Base-by-base conservation (phyloP, 2,797 vertebrate genomes). In the Centropyge bicolor region DNA sequence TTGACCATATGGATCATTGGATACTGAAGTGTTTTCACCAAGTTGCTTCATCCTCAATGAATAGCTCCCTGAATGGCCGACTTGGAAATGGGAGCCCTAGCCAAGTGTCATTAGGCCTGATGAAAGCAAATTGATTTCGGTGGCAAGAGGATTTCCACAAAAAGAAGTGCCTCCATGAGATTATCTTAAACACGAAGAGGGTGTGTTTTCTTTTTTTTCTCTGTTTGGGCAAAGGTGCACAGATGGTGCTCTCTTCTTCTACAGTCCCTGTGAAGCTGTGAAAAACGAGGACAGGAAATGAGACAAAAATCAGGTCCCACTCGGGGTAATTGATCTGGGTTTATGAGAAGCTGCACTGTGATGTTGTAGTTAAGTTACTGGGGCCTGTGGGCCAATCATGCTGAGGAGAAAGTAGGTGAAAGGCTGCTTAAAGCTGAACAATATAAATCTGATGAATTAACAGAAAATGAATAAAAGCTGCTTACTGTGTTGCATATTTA, bases 111-210 rank as follows among this genome's bases (percentile, higher is more conserved):
- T 94, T 92, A 91, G 70, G 38, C 77, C 71, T 88, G 89, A 91
- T 90, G 88, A 91, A 91, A 93, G 88, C 80, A 89, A 91, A 93
- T 90, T 91, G 89, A 93, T 94, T 94, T 91, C 51, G 68, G 73
- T 81, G 77, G 85, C 72, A 73, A 76, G 85, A 86, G 82, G 81
- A 77, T 88, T 90, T 83, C 62, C 71, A 79, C 55, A 62, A 81
- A 69, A 80, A 89, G 78, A 84, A 88, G 71, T 64, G 73, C 19
- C 74, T 88, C 73, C 6, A 11, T 70, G 65, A 87, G 81, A 88
- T 87, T 75, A 86, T 79, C 61, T 84, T 80, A 66, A 83, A 89
- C 46, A 86, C 0, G 5, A 54, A 70, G 51, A 68, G 27, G 46
- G 51, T 10, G 3, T 48, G 41, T 70, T 72, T 60, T 40, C 59